phyloP scores from a whole-genome alignment of 1,140 invertebrate genomes.

The Zaprionus taronus region DNA sequence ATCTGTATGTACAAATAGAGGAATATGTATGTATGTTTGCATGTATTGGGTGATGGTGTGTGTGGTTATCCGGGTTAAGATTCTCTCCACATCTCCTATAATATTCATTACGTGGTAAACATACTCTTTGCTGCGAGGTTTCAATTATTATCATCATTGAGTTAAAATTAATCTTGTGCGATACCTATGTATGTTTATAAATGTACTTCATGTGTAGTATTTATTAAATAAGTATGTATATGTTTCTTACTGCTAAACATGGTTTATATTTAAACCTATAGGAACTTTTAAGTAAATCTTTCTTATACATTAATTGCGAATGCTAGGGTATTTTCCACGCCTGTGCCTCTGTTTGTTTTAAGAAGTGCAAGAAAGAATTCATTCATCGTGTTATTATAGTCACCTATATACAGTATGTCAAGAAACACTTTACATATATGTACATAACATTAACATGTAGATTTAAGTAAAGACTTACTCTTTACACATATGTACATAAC shows the following conservation, averaged over 20 bases:
- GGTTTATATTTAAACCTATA: constrained; percentile 61
- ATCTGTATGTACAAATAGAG: neutral
- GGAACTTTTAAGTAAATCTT: constrained; percentile 67
- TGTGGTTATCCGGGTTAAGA: neutral
- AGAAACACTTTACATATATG: no score
- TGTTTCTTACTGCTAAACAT: constrained; percentile 18
- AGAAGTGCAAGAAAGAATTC: neutral
- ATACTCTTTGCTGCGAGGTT: constrained; percentile 46
- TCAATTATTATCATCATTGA: constrained; percentile 22
- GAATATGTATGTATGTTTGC: constrained; percentile 8
- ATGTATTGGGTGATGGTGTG: neutral
- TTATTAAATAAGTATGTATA: constrained; percentile 15
- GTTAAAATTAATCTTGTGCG: constrained; percentile 26
- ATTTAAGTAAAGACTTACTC: no score
- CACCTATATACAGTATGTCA: neutral
- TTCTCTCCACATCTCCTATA: neutral
- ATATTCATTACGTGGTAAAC: constrained; percentile 5
- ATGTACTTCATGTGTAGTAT: neutral
- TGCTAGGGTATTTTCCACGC: constrained; percentile 9
- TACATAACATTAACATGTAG: no score
- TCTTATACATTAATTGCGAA: constrained; percentile 38
- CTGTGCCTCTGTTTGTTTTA: constrained; percentile 12
- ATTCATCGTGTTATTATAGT: neutral
- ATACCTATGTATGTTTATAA: neutral
- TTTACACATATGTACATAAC: no score